These are phyloP conservation scores for Macrotus californicus DNA, from an alignment of 2,113 vertebrate species.

Conservation along the genomic window DNA sequence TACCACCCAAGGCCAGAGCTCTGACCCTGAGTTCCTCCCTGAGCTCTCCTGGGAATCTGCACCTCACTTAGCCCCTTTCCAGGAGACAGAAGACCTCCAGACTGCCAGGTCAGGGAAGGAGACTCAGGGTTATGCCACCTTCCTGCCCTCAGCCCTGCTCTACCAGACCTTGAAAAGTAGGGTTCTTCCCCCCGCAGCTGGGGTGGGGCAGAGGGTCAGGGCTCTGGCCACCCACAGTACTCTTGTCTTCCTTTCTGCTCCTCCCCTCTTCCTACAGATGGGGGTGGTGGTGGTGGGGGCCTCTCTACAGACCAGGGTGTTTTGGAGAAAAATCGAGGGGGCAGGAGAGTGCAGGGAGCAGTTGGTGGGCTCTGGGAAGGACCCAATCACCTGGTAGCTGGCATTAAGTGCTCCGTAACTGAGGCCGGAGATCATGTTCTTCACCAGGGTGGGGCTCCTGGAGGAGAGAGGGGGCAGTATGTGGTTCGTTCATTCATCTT, in stretches of 20 bases:
- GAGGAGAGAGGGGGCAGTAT: not conserved
- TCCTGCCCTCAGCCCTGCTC: no score
- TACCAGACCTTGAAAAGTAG: not conserved
- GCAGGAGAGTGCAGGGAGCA: rapidly evolving
- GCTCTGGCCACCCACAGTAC: not conserved
- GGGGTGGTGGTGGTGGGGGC: not conserved
- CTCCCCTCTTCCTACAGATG: no score
- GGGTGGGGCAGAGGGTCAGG: not conserved
- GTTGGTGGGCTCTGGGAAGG: not conserved
- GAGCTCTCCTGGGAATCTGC: not conserved
- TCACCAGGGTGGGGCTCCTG: constrained; percentile 98
- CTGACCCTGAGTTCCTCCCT: not conserved
- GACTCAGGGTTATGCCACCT: rapidly evolving
- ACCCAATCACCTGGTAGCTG: constrained; percentile 93
- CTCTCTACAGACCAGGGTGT: not conserved
- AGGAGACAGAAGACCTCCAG: not conserved
- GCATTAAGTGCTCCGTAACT: constrained; percentile 97
- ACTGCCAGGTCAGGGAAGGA: no score
- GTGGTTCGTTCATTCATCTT: not conserved
- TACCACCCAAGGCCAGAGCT: not conserved
- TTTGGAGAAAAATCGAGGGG: not conserved
- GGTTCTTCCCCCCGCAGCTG: not conserved
- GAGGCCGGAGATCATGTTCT: constrained; percentile 99
- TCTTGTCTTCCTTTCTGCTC: not conserved
- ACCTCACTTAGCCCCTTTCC: not conserved